phyloP scores from a whole-genome alignment of 2,888 invertebrate species.

The Sepioteuthis lessoniana region DNA sequence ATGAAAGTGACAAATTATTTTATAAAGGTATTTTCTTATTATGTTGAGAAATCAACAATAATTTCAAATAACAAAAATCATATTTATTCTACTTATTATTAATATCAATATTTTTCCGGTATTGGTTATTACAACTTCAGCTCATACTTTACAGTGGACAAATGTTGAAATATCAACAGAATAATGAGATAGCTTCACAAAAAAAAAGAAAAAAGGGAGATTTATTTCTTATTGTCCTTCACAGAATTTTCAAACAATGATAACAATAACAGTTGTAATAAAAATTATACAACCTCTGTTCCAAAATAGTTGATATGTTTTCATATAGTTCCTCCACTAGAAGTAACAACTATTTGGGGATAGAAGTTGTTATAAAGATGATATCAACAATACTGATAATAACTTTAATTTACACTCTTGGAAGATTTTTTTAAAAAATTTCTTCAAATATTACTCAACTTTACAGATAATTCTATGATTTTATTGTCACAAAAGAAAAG shows the following conservation, averaged over 20 bases:
- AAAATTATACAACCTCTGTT: neutral
- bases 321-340: too few relatives aligned
- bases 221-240: neutral
- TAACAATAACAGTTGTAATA: conserved; percentile 3
- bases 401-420: neutral
- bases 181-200: too few relatives aligned
- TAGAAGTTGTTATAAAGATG: too few relatives aligned
- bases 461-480: neutral
- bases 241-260: neutral
- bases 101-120: neutral
- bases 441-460: neutral
- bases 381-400: neutral
- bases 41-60: neutral
- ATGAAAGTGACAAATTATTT: neutral
- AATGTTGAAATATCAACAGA: neutral
- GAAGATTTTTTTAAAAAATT: neutral
- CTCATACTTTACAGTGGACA: neutral
- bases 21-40: neutral
- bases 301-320: too few relatives aligned
- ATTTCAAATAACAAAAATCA: neutral
- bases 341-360: too few relatives aligned
- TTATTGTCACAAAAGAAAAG: neutral
- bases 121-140: neutral
- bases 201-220: neutral
- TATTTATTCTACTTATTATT: neutral